Base-by-base conservation (phyloP, 2,888 invertebrate species). In the Podotricha telesiphe region DNA sequence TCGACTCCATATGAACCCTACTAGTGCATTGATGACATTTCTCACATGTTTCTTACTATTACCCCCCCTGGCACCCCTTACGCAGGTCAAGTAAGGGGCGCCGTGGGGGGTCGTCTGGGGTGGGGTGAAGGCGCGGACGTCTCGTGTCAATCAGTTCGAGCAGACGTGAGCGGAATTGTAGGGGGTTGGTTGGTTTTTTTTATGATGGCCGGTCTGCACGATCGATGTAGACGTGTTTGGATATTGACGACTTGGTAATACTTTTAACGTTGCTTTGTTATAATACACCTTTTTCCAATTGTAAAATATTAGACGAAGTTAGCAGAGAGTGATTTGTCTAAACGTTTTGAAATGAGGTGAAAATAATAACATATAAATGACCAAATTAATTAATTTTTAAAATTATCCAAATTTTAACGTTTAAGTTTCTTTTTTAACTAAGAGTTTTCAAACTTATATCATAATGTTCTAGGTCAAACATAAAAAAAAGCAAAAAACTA, bases 11-110 rank as follows among this genome's bases (percentile, higher is more conserved):
- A 75, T 76, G 75, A 79, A 80, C 79, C 81, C 53, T 62, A 65
- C 67, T 82, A 87, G 86, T 91, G 90, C 91, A 91, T 91, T 90
- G 91, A 90, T 91, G 91, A 88, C 91, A 91, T 91, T 91, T 91
- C 90, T 91, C 91, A 88, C 91, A 89, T 91, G 89, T 87, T 90
- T 85, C 89, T 86, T 82, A 80, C 42, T 42, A 42, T 55, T 55
- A 55, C 55, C 55, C 17, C 48, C 19, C 48, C n/a, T 48, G 7
- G 17, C 34, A 37, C 17, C 47, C 82, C 78, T 80, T 83, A 82
- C 86, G 82, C 86, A 86, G 90, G 91, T 91, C 90, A 89, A 87
- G 85, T 82, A 79, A 73, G 78, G 76, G 74, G 75, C 70, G 78
- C 73, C 75, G 71, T 37, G 48, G 63, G 68, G 68, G 69, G 70